A percentile compares a stretch with the other conserved stretches of the same genome.
phyloP scores from a whole-genome alignment of 2,888 invertebrate species.

The Drosophila nr. perissopoda region DNA sequence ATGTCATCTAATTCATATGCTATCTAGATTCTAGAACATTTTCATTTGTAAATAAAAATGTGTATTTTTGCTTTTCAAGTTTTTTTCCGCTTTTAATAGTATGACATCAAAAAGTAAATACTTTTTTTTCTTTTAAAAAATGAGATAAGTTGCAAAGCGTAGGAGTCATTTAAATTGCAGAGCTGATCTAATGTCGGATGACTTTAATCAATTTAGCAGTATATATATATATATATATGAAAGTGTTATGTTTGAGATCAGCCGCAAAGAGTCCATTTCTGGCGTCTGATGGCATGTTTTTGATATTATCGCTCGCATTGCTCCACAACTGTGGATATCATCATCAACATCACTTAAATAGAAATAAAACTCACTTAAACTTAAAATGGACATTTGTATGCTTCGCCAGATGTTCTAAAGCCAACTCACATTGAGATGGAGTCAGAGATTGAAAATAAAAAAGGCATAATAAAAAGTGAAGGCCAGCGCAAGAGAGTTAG shows the following conservation, averaged over 20 bases:
- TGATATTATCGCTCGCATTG: slow-evolving; percentile 43
- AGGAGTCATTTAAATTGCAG: slow-evolving; percentile 21
- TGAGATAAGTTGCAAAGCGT: background rate
- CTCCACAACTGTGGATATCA: slow-evolving; percentile 32
- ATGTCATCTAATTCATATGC: slow-evolving; percentile 8
- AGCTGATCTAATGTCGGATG: slow-evolving; percentile 24
- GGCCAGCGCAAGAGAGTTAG: background rate
- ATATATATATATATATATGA: background rate
- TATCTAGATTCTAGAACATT: background rate
- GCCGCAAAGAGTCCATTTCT: background rate
- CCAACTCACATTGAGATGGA: slow-evolving; percentile 13
- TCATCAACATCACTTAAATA: slow-evolving; percentile 63
- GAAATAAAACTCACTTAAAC: slow-evolving; percentile 64
- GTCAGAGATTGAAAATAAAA: slow-evolving; percentile 24
- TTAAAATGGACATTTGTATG: slow-evolving; percentile 60
- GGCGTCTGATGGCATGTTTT: slow-evolving; percentile 31
- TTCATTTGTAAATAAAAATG: background rate
- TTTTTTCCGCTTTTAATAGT: background rate
- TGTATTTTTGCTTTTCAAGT: background rate
- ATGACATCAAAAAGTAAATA: background rate
- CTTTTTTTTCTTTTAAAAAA: background rate
- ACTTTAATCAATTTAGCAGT: slow-evolving; percentile 15
- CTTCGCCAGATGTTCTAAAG: slow-evolving; percentile 22
- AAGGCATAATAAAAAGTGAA: slow-evolving; percentile 10
- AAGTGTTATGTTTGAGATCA: background rate